phyloP scores from a whole-genome alignment of 2,888 invertebrate species.

The Brassicogethes aeneus region DNA sequence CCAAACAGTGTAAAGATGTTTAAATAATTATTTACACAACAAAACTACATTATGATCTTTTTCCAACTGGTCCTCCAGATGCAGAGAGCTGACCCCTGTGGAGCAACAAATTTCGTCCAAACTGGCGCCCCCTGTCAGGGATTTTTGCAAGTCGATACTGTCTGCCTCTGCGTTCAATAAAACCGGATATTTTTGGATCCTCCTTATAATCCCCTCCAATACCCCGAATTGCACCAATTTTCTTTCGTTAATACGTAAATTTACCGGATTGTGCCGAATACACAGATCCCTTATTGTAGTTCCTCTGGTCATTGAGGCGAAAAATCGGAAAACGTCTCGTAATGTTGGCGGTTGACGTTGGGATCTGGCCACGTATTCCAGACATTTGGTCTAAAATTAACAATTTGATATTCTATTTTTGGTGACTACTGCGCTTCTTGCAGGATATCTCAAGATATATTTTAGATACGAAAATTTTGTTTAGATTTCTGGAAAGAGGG shows the following conservation, averaged over 20 bases:
- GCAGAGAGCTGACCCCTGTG: slow-evolving; percentile 62
- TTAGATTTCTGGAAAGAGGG: no score
- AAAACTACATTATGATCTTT: slow-evolving; percentile 73
- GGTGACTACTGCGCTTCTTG: no score
- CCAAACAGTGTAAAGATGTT: no score
- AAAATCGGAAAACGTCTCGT: slow-evolving; percentile 52
- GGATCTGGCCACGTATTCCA: slow-evolving; percentile 33
- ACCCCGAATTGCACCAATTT: slow-evolving; percentile 81
- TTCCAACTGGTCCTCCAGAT: slow-evolving; percentile 75
- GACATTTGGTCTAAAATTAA: slow-evolving; percentile 37
- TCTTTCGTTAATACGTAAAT: slow-evolving; percentile 67
- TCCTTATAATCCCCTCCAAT: slow-evolving; percentile 72
- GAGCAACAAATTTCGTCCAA: slow-evolving; percentile 88
- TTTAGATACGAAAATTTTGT: no score
- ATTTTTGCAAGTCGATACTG: slow-evolving; percentile 44
- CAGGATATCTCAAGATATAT: no score
- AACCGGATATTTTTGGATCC: slow-evolving; percentile 59
- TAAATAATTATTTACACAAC: slow-evolving; percentile 59
- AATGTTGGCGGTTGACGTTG: slow-evolving; percentile 43
- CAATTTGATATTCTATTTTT: no score
- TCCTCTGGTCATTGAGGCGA: slow-evolving; percentile 61
- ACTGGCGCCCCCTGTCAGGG: slow-evolving; percentile 73
- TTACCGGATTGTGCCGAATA: slow-evolving; percentile 60
- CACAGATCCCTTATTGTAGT: slow-evolving; percentile 63
- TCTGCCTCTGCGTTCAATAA: slow-evolving; percentile 26